These are phyloP conservation scores for Lamprologus lemairii DNA, from an alignment of 2,113 vertebrate genomes.

Conservation along the genomic window DNA sequence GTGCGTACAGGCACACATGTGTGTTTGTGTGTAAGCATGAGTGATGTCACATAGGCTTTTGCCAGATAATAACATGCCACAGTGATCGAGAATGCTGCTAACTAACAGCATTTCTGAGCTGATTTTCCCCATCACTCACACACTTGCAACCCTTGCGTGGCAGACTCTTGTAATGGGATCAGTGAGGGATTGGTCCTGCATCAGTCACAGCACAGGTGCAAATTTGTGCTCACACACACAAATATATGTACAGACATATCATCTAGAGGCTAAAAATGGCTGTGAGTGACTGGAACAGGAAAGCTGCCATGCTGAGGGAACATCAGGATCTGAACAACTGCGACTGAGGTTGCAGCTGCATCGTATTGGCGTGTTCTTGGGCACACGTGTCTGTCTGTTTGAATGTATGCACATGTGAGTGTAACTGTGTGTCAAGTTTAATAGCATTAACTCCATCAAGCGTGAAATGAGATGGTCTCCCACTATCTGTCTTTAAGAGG, in stretches of 20 bases:
- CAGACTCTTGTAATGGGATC: slow-evolving; percentile 61
- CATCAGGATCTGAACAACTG: neutral
- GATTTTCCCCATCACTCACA: slow-evolving; percentile 58
- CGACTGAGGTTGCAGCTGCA: slow-evolving; percentile 17
- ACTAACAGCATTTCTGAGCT: slow-evolving; percentile 68
- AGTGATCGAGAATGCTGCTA: slow-evolving; percentile 72
- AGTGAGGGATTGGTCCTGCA: slow-evolving; percentile 36
- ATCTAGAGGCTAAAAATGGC: slow-evolving; percentile 8
- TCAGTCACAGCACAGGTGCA: slow-evolving; percentile 41
- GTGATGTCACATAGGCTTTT: slow-evolving; percentile 31
- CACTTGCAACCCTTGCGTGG: slow-evolving; percentile 43
- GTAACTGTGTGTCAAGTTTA: slow-evolving; percentile 35
- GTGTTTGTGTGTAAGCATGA: slow-evolving; percentile 19
- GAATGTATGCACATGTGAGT: slow-evolving; percentile 6
- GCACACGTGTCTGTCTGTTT: neutral
- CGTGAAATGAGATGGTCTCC: slow-evolving; percentile 60
- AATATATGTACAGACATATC: neutral
- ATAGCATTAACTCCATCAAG: slow-evolving; percentile 55
- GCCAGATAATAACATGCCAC: slow-evolving; percentile 75
- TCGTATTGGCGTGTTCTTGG: neutral
- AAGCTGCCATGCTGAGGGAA: slow-evolving; percentile 4
- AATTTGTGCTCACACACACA: slow-evolving; percentile 17
- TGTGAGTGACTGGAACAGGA: slow-evolving; percentile 26
- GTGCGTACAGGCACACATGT: neutral
- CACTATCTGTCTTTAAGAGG: slow-evolving; percentile 59